Conservation (phyloP, 1,140 invertebrate genomes). For the Sesamia nonagrioides region DNA sequence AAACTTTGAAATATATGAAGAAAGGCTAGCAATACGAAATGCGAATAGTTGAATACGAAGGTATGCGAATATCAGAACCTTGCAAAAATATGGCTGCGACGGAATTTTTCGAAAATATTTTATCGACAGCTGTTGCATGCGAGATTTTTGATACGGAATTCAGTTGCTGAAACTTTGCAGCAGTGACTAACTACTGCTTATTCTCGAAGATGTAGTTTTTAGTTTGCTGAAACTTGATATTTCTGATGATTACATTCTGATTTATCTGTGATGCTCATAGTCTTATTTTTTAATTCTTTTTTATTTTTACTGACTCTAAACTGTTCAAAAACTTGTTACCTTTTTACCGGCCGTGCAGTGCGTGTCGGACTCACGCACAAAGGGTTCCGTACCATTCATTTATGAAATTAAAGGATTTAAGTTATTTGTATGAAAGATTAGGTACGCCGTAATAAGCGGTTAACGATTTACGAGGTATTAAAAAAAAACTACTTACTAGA, state of each 20-base stretch:
- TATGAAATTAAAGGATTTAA: no score
- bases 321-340: no score
- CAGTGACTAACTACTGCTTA: constrained; percentile 3
- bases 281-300: background rate
- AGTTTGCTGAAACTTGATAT: background rate
- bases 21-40: background rate
- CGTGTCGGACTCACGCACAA: no score
- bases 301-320: background rate
- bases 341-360: no score
- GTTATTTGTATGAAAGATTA: no score
- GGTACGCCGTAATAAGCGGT: no score
- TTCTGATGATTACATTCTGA: no score
- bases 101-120: constrained; percentile 68
- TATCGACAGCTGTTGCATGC: constrained; percentile 64
- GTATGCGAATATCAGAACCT: constrained; percentile 53
- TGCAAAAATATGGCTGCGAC: constrained; percentile 47
- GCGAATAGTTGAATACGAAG: constrained; percentile 4
- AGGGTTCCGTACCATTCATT: no score
- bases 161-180: constrained; percentile 26
- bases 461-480: no score
- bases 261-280: no score
- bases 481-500: no score
- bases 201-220: background rate
- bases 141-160: constrained; percentile 62
- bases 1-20: background rate